A percentile compares a stretch with the other conserved stretches of the same genome.
phyloP scores from a whole-genome alignment of 2,113 vertebrate genomes.

The Albula glossodonta region DNA sequence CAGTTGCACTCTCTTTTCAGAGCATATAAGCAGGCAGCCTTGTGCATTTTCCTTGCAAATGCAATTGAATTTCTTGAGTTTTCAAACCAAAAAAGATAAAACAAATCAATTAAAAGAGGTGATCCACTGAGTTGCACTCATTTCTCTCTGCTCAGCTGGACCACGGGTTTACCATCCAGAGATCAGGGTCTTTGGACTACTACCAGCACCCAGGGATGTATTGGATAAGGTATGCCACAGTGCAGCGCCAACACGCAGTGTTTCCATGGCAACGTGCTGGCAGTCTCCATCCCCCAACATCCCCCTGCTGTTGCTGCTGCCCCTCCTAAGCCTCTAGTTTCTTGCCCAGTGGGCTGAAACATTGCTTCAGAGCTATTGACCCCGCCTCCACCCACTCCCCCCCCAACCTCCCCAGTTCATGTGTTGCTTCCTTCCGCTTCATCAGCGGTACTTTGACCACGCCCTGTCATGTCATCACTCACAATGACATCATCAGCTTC shows the following conservation, averaged over 20 bases:
- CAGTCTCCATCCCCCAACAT: conserved; percentile 80
- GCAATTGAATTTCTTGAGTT: neutral
- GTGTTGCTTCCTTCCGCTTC: conserved; percentile 65
- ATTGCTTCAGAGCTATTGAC: conserved; percentile 23
- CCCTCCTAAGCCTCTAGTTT: neutral
- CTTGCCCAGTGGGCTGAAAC: conserved; percentile 28
- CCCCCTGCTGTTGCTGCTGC: conserved; percentile 18
- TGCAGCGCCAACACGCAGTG: conserved; percentile 84
- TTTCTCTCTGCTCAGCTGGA: conserved; percentile 97
- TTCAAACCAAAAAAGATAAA: conserved; percentile 38
- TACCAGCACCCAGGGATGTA: conserved; percentile 99
- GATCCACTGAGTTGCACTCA: conserved; percentile 83
- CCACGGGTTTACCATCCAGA: conserved; percentile 99
- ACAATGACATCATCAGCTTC: conserved; percentile 80
- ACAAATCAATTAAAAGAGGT: conserved; percentile 34
- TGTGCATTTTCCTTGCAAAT: neutral
- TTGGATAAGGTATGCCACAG: conserved; percentile 98
- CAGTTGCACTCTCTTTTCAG: neutral
- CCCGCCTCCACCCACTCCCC: conserved; percentile 9
- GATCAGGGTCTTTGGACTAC: conserved; percentile 99
- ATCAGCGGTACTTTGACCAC: conserved; percentile 78
- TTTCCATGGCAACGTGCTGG: conserved; percentile 93
- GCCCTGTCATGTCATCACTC: conserved; percentile 76
- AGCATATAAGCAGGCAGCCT: neutral
- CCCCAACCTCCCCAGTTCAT: conserved; percentile 30